A percentile compares a stretch with the other conserved stretches of the same genome.
Conservation (phyloP, 2,888 invertebrate species). For the Phengaris arion region DNA sequence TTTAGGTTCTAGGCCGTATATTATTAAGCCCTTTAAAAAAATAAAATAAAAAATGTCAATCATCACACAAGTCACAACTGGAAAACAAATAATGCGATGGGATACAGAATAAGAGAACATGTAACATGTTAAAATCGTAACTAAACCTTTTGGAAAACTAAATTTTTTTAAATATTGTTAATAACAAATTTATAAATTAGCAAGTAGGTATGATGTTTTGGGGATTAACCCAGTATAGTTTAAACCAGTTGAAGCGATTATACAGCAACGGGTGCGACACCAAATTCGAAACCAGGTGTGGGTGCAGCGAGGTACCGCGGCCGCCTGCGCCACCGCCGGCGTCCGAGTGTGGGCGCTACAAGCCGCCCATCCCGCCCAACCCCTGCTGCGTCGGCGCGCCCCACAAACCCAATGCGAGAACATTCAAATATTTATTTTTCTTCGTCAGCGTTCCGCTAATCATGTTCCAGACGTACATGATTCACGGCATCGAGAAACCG, state of each 20-base stretch:
- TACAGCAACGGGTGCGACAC: background rate
- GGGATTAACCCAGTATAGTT: background rate
- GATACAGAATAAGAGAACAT: too few relatives aligned
- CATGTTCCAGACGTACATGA: conserved; percentile 47
- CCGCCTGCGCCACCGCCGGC: conserved; percentile 39
- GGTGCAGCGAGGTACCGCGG: background rate
- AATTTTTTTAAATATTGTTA: background rate
- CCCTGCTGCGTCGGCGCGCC: conserved; percentile 49
- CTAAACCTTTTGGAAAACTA: background rate
- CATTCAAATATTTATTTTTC: conserved; percentile 53
- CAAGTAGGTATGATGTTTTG: background rate
- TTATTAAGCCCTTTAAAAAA: too few relatives aligned
- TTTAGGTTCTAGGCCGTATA: too few relatives aligned
- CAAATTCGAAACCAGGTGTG: background rate
- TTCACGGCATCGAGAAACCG: conserved; percentile 43
- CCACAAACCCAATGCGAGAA: conserved; percentile 50
- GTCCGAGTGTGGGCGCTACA: conserved; percentile 40
- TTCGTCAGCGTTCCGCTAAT: conserved; percentile 61
- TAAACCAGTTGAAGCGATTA: background rate
- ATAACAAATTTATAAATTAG: background rate
- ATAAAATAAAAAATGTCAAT: too few relatives aligned
- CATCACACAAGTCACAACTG: too few relatives aligned
- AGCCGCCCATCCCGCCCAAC: conserved; percentile 43
- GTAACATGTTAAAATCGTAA: background rate
- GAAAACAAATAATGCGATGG: too few relatives aligned